phyloP scores from a whole-genome alignment of 2,888 invertebrate species.

The Athalia rosae region DNA sequence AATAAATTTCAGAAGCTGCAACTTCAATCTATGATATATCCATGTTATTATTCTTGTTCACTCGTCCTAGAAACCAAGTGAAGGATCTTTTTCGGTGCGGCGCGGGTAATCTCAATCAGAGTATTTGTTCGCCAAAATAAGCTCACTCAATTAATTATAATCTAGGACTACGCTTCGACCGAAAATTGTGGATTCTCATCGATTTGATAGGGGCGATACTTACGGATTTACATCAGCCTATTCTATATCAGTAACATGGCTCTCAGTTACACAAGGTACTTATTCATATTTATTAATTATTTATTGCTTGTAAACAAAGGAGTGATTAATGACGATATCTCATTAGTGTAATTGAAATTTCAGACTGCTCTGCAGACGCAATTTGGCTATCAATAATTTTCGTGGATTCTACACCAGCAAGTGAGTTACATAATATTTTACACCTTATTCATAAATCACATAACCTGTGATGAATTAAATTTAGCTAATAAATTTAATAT shows the following conservation, averaged over 20 bases:
- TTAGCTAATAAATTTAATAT: constrained; percentile 30
- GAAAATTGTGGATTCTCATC: too few relatives aligned
- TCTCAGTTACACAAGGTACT: constrained; percentile 36
- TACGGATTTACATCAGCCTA: background rate
- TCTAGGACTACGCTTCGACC: too few relatives aligned
- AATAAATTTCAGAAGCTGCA: too few relatives aligned
- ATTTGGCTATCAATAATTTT: constrained; percentile 55
- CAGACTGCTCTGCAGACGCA: constrained; percentile 61
- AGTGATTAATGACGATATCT: background rate
- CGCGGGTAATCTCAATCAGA: too few relatives aligned
- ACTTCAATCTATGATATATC: too few relatives aligned
- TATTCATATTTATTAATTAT: background rate
- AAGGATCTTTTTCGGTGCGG: too few relatives aligned
- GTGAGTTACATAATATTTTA: constrained; percentile 58
- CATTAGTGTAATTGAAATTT: constrained; percentile 42
- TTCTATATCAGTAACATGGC: constrained; percentile 25
- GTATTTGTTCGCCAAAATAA: too few relatives aligned
- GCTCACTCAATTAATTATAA: too few relatives aligned
- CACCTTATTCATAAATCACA: constrained; percentile 2
- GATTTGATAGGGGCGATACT: too few relatives aligned
- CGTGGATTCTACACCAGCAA: constrained; percentile 61
- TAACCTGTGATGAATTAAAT: constrained; percentile 50
- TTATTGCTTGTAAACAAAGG: background rate
- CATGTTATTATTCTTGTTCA: too few relatives aligned
- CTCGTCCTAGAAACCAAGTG: too few relatives aligned